Percentiles rank a stretch among this genome's conserved stretches.
Evolutionary conservation across 2,797 vertebrate genomes (phyloP).

Genomic region (Hippoglossus hippoglossus): DNA sequence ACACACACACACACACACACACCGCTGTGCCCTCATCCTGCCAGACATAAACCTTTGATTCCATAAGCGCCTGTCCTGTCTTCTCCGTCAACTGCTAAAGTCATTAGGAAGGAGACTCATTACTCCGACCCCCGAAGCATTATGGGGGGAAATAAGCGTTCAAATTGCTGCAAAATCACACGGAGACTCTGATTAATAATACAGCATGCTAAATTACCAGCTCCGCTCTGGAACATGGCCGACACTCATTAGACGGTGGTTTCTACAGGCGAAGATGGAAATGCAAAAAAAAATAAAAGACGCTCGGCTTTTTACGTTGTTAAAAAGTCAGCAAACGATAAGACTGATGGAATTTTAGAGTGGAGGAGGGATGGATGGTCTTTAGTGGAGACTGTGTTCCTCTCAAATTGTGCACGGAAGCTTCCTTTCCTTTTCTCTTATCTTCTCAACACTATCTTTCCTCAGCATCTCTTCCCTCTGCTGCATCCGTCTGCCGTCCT

Average conservation of each 20-base stretch:
- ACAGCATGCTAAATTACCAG: conserved; percentile 69
- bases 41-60: conserved; percentile 72
- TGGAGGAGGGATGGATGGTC: not conserved
- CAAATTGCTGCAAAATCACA: conserved; percentile 77
- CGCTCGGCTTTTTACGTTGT: conserved; percentile 29
- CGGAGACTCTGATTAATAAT: conserved; percentile 80
- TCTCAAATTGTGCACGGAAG: not conserved
- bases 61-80: conserved; percentile 60
- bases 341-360: conserved; percentile 5
- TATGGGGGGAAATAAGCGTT: conserved; percentile 71
- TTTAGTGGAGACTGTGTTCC: not conserved
- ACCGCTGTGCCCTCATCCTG: conserved; percentile 30
- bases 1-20: conserved; percentile 36
- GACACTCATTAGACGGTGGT: conserved; percentile 54
- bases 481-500: conserved; percentile 2
- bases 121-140: conserved; percentile 61
- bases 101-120: conserved; percentile 76
- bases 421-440: not conserved
- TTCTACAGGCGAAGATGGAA: conserved; percentile 51
- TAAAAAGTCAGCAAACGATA: conserved; percentile 34
- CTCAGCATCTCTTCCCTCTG: conserved; percentile 17
- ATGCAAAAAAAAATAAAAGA: conserved; percentile 36
- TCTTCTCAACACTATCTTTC: conserved; percentile 16
- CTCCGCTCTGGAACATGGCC: conserved; percentile 54
- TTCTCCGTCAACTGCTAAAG: conserved; percentile 67